These are phyloP conservation scores for Xenopus borealis DNA, from an alignment of 2,113 vertebrate species.

Conservation along the genomic window DNA sequence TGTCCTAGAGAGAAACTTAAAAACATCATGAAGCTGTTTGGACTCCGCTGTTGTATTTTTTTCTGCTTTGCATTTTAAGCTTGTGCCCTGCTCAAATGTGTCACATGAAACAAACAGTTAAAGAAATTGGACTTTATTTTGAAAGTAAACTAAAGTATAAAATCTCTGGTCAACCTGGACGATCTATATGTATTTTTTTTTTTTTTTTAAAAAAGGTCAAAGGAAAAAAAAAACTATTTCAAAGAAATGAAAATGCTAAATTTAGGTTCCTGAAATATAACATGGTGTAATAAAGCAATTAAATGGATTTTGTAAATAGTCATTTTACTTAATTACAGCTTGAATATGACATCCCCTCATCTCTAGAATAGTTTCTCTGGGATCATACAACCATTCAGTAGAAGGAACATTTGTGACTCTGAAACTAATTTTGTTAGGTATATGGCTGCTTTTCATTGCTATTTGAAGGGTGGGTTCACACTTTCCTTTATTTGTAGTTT, in stretches of 20 bases:
- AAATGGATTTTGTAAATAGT: conserved; percentile 69
- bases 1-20: conserved; percentile 58
- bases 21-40: conserved; percentile 48
- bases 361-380: not conserved
- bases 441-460: not conserved
- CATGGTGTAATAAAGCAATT: conserved; percentile 62
- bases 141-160: conserved; percentile 58
- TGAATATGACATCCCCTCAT: conserved; percentile 26
- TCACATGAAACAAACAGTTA: conserved; percentile 50
- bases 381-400: not conserved
- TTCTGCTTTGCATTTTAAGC: not conserved
- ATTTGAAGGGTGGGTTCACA: not conserved
- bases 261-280: conserved; percentile 56
- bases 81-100: conserved; percentile 54
- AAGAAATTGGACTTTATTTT: conserved; percentile 57
- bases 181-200: conserved; percentile 61
- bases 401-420: not conserved
- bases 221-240: not conserved
- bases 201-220: conserved; percentile 6
- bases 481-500: too few species aligned
- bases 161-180: conserved; percentile 55
- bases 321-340: conserved; percentile 56
- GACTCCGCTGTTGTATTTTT: conserved; percentile 52
- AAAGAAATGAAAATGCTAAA: conserved; percentile 20
- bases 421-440: not conserved